Conservation (phyloP, 2,888 invertebrate species). For the Tachystola acroxantha region DNA sequence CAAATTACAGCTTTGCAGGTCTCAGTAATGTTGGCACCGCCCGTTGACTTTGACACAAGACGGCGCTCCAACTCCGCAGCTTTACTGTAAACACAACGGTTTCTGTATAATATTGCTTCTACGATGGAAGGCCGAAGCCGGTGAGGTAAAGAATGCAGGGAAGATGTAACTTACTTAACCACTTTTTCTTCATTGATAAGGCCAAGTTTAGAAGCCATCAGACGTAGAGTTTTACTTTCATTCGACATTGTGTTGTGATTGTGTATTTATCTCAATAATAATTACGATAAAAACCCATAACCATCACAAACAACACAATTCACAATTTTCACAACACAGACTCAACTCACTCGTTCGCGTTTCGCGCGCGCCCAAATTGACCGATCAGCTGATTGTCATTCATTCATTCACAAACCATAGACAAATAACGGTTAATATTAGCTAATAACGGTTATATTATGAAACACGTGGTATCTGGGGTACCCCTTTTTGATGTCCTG, state of each 20-base stretch:
- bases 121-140: too few relatives aligned
- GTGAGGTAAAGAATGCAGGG: too few relatives aligned
- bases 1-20: slow-evolving; percentile 80
- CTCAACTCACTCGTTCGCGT: neutral
- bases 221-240: slow-evolving; percentile 45
- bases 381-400: slow-evolving; percentile 11
- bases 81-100: slow-evolving; percentile 62
- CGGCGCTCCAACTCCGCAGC: slow-evolving; percentile 72
- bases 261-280: too few relatives aligned
- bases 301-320: too few relatives aligned
- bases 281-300: too few relatives aligned
- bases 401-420: slow-evolving; percentile 7
- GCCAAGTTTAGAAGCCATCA: slow-evolving; percentile 60
- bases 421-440: slow-evolving; percentile 1
- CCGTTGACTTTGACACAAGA: slow-evolving; percentile 59
- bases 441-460: neutral
- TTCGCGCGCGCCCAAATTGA: neutral
- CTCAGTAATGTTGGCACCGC: slow-evolving; percentile 70
- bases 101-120: too few relatives aligned
- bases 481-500: too few relatives aligned
- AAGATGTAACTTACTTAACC: slow-evolving; percentile 42
- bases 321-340: too few relatives aligned
- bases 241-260: slow-evolving; percentile 40
- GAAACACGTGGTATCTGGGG: too few relatives aligned
- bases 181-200: slow-evolving; percentile 52